Evolutionary conservation across 2,888 invertebrate species (phyloP).

Genomic region (Cantharis nigra): DNA sequence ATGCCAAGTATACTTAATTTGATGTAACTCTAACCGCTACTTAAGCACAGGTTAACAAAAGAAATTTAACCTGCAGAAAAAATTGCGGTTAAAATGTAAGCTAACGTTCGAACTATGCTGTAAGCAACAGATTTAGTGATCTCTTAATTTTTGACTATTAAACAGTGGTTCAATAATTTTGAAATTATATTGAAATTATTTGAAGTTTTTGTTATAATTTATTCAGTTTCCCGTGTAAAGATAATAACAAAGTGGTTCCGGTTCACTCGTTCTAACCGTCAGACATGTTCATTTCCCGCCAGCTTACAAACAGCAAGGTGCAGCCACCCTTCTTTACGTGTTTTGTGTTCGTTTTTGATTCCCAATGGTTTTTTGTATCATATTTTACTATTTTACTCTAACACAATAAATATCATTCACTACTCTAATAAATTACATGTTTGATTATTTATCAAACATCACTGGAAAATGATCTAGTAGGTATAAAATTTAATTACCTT

Average conservation of each 20-base stretch:
- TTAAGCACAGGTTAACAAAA: background rate
- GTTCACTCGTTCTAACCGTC: conserved; percentile 40
- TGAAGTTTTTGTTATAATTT: conserved; percentile 11
- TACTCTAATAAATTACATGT: background rate
- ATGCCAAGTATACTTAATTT: background rate
- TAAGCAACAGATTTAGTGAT: background rate
- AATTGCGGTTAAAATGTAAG: background rate
- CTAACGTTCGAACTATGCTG: background rate
- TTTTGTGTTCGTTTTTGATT: conserved; percentile 8
- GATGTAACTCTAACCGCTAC: background rate
- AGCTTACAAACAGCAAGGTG: conserved; percentile 40
- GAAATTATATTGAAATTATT: background rate
- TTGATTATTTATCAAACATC: background rate
- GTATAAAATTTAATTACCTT: background rate
- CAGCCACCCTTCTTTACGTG: conserved; percentile 32
- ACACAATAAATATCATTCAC: background rate
- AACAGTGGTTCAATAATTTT: background rate
- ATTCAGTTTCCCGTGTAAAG: conserved; percentile 28
- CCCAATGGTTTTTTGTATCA: background rate
- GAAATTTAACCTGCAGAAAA: background rate
- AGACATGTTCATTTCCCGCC: conserved; percentile 39
- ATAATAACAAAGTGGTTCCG: conserved; percentile 37
- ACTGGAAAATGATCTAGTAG: background rate
- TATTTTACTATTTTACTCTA: background rate
- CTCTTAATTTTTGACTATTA: background rate